A percentile compares a stretch with the other conserved stretches of the same genome.
Evolutionary conservation across 2,888 invertebrate genomes (phyloP).

Genomic region (Acrobasis suavella): DNA sequence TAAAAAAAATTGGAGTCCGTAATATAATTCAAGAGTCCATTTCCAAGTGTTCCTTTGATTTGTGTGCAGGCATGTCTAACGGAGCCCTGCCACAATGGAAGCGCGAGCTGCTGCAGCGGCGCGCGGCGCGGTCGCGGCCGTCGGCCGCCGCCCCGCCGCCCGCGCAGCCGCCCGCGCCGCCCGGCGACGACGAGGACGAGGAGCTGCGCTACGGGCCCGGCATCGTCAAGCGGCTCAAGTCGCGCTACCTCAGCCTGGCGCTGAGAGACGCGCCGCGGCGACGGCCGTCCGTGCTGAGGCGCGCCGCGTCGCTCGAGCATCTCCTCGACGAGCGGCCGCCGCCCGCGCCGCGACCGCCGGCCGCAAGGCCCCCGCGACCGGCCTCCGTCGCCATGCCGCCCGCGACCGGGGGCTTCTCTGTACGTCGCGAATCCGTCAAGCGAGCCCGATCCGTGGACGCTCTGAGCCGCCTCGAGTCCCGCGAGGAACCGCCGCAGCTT

Average conservation of each 20-base stretch:
- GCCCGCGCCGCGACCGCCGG: conserved; percentile 50
- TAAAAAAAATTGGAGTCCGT: too few species aligned
- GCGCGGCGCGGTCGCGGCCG: conserved; percentile 73
- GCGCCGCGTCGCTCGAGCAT: conserved; percentile 93
- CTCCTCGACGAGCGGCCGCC: conserved; percentile 86
- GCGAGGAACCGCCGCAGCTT: conserved; percentile 84
- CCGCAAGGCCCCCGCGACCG: conserved; percentile 50
- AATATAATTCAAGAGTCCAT: too few species aligned
- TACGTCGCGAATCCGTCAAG: conserved; percentile 86
- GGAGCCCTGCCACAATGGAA: conserved; percentile 90
- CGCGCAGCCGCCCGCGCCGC: conserved; percentile 43
- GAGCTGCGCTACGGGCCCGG: conserved; percentile 95
- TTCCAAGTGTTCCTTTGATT: conserved; percentile 23
- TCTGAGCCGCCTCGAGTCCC: conserved; percentile 85
- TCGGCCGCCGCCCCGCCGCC: conserved; percentile 42
- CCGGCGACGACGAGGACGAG: conserved; percentile 78
- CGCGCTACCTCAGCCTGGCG: conserved; percentile 93
- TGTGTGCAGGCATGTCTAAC: conserved; percentile 66
- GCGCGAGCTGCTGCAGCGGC: conserved; percentile 89
- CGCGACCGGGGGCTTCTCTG: conserved; percentile 43
- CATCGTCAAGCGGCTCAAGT: conserved; percentile 93
- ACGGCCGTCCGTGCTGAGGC: conserved; percentile 87
- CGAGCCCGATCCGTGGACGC: conserved; percentile 94
- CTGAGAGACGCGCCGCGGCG: conserved; percentile 87
- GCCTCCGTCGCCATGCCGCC: conserved; percentile 55